A percentile compares a stretch with the other conserved stretches of the same genome.
Conservation (phyloP, 2,888 invertebrate genomes). For the Eremobia ochroleuca region DNA sequence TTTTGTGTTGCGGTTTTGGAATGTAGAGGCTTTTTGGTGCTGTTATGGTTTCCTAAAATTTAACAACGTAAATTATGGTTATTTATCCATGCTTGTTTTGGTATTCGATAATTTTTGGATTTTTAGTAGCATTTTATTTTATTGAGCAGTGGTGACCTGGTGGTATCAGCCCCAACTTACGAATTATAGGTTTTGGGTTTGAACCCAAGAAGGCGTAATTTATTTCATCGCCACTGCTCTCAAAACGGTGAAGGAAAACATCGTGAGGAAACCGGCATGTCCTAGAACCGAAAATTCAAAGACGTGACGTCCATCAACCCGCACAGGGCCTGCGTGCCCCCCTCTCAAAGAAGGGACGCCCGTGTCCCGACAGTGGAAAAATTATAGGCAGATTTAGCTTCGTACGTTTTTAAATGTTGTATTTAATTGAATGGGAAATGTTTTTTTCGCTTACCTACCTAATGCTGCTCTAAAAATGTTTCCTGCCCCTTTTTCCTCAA, state of each 20-base stretch:
- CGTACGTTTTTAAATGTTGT: not conserved
- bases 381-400: not conserved
- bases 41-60: constrained; percentile 47
- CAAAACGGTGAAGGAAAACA: not conserved
- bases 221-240: not conserved
- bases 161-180: too few species aligned
- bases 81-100: not conserved
- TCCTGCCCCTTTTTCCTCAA: not conserved
- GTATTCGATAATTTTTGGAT: not conserved
- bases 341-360: not conserved
- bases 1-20: constrained; percentile 54
- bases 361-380: too few species aligned
- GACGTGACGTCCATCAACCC: not conserved
- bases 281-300: not conserved
- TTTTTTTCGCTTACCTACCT: not conserved
- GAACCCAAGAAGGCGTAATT: too few species aligned
- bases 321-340: not conserved
- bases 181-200: too few species aligned
- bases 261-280: not conserved
- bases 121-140: not conserved
- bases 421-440: not conserved
- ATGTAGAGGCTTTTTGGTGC: constrained; percentile 42
- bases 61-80: constrained; percentile 21
- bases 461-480: not conserved
- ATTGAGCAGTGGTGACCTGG: too few species aligned